Conservation (phyloP, 2,888 invertebrate species). For the Morpho helenor region DNA sequence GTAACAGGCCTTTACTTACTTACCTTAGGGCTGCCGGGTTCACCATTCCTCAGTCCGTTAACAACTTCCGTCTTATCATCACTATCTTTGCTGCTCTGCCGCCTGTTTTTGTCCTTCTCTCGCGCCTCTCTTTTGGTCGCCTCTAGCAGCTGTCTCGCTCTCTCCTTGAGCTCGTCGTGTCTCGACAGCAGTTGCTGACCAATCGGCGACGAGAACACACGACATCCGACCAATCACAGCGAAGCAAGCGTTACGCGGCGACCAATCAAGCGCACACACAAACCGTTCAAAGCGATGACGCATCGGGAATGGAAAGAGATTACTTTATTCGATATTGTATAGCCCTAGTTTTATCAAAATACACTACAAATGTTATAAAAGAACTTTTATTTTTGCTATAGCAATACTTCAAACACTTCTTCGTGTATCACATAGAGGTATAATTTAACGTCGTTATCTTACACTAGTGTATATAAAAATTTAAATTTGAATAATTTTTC, state of each 20-base stretch:
- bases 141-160: constrained; percentile 90
- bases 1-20: not conserved
- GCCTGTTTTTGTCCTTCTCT: constrained; percentile 57
- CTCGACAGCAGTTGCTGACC: constrained; percentile 85
- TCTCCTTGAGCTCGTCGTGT: constrained; percentile 90
- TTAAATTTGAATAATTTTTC: too few species aligned
- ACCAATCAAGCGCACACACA: constrained; percentile 39
- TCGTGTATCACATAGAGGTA: too few species aligned
- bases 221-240: constrained; percentile 15
- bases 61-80: constrained; percentile 83
- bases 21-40: constrained; percentile 61
- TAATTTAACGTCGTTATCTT: too few species aligned
- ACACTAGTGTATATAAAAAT: too few species aligned
- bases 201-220: constrained; percentile 33
- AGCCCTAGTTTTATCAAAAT: constrained; percentile 15
- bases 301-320: constrained; percentile 43
- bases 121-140: constrained; percentile 85
- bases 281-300: constrained; percentile 47
- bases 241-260: constrained; percentile 14
- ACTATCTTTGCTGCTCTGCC: constrained; percentile 55
- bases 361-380: not conserved
- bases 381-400: too few species aligned
- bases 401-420: too few species aligned
- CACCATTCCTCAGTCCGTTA: constrained; percentile 61
- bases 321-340: constrained; percentile 1